Evolutionary conservation across 2,113 vertebrate genomes (phyloP).

Genomic region (Oncorhynchus clarkii): DNA sequence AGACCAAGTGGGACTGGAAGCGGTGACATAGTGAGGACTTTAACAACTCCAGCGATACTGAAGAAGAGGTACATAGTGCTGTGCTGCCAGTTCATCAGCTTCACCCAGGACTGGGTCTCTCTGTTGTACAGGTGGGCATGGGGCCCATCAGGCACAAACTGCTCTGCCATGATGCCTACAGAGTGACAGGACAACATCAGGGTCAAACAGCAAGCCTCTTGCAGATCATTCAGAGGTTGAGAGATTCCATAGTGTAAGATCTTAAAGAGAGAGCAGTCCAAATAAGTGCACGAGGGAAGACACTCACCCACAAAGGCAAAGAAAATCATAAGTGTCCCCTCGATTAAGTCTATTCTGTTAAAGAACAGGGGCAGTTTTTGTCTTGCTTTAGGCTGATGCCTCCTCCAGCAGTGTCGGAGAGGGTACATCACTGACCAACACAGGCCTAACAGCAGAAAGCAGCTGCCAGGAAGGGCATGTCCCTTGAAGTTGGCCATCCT

Average conservation of each 20-base stretch:
- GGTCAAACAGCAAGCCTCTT: background rate
- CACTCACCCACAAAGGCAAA: slow-evolving; percentile 84
- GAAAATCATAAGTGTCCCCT: slow-evolving; percentile 76
- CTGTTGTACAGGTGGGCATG: slow-evolving; percentile 79
- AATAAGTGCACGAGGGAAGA: background rate
- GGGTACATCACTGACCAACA: slow-evolving; percentile 88
- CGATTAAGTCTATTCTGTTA: slow-evolving; percentile 75
- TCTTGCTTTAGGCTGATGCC: slow-evolving; percentile 54
- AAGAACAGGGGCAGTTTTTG: slow-evolving; percentile 39
- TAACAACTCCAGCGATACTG: slow-evolving; percentile 75
- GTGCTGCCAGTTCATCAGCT: slow-evolving; percentile 99
- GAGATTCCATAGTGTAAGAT: background rate
- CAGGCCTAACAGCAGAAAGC: slow-evolving; percentile 87
- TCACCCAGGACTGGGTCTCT: slow-evolving; percentile 75
- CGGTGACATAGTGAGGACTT: slow-evolving; percentile 67
- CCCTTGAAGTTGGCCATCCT: slow-evolving; percentile 95
- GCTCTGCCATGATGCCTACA: slow-evolving; percentile 90
- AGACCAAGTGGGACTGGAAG: slow-evolving; percentile 71
- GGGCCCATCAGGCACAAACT: slow-evolving; percentile 91
- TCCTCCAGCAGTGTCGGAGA: slow-evolving; percentile 73
- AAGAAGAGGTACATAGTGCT: slow-evolving; percentile 97
- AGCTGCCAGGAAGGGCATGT: slow-evolving; percentile 89
- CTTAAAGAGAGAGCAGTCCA: background rate
- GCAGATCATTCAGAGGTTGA: background rate
- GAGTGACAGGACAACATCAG: background rate